Base-by-base conservation (phyloP, 1,140 invertebrate species). In the Drosophila leontia region DNA sequence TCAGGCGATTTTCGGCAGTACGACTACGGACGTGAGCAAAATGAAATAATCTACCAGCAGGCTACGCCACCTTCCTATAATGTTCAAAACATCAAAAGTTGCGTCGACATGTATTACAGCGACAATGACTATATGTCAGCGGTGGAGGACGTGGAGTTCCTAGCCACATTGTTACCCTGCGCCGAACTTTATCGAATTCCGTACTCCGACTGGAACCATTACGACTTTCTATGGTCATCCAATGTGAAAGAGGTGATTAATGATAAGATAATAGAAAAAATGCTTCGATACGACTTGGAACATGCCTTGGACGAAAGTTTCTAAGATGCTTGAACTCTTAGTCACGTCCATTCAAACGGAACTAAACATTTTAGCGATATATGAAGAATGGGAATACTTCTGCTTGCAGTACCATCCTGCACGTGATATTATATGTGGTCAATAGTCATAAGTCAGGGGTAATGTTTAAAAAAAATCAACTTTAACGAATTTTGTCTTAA, bases 61-160 rank as follows among this genome's bases (percentile, higher is more conserved):
- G 23, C 88, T 4, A 92, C 77, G 26, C 94, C 95, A 32, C 94
- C 94, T 0, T 78, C 91, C 15, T 95, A 95, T 75, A 91, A 94
- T 47, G 77, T 95, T 7, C 72, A 91, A 19, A 94, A 94, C 55
- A 94, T 96, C 17, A 94, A 93, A 7, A 93, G 94, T 63, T 96
- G 95, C 12, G 93, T 95, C 2, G 94, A 94, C 7, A 79, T 97
- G 32, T 95, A 95, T 78, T 96, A 94, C 75, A 95, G 95, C 56
- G 92, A 94, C 2, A 94, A 94, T 45, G 96, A 97, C 77, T 94
- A 94, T 93, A 91, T 95, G 41, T 94, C 94, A 9, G 91, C 93
- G n/a, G 93, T 94, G 11, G 92, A 92, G 56, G 94, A 94, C 80
- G 93, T 94, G 0, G 85, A 92, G 17, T 82, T 79, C 51, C 69